Base-by-base conservation (phyloP, 1,140 invertebrate species). In the Gryon sp. region DNA sequence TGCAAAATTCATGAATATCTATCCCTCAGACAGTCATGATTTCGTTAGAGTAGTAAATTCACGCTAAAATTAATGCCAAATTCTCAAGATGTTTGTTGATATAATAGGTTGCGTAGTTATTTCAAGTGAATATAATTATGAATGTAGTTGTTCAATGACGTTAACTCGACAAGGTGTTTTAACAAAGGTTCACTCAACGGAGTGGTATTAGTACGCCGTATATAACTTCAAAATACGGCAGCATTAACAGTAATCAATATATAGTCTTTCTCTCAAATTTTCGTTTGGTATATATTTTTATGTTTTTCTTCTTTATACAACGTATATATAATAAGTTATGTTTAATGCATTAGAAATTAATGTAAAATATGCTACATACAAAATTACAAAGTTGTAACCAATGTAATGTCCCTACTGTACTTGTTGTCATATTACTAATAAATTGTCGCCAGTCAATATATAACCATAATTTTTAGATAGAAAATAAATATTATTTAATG, bases 41-140 rank as follows among this genome's bases (percentile, higher is more conserved):
- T 55, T 7, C 7, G 7, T 40, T 53, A 22, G 8, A 50, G 24
- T 38, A 41, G 52, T 28, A 41, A 55, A 41, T 55, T 41, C 22
- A 14, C 22, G 38, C 40, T 14, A 11, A 60, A 60, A 48, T 60
- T 34, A 48, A 36, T 18, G 20, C 9, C 28, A 26, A 60, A 50
- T 22, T 48, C 40, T 15, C 15, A 34, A 62, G 57, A 62, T 38
- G 28, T 40, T 55, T 57, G 43, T 50, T 40, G 45, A 18, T 30
- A 11, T 40, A 62, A 62, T 50, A 50, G 57, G 30, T 62, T 50
- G 30, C 16, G 57, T 40, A 48, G 57, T 62, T 62, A 62, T 62
- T 62, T 50, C 57, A 16, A 50, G 57, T 30, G 57, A 62, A 50
- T 50, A 50, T 50, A 62, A 62, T 62, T 62, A 62, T 50, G 45